Evolutionary conservation across 2,888 invertebrate genomes (phyloP), one percentile per base, ranked within the genome.

Genomic region (Agrochola lota): DNA sequence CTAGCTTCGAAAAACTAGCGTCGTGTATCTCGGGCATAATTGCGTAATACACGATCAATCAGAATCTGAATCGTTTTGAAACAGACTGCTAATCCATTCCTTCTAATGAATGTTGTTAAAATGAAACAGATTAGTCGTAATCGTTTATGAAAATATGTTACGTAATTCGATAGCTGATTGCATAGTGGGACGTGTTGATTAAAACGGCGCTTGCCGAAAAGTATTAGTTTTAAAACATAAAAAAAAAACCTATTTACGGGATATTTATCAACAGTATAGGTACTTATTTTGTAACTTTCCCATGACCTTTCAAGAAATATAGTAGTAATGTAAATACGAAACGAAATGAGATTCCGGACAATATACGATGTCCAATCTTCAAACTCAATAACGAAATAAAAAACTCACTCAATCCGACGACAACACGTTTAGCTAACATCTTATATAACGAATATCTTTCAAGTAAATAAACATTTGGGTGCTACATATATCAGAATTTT

Each of bases 381-480:
- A 35, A 46, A 71, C 35, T 77, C 78, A 83, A 78, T 35, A 35
- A n/a, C 66, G 59, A 68, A 71, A 66, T 74, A 73, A 70, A 84
- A 69, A 77, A 12, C 69, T 60, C 26, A 80, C 59, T 70, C 71
- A 55, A 81, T 73, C 72, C 71, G 60, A n/a, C 43, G 26, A 64
- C 63, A 52, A 73, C 63, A 73, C 26, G 77, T 60, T 77, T 72
- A 46, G n/a, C 71, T 72, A 77, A 87, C 85, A 87, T 82, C 74
- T 71, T 69, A 67, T 78, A 75, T 74, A 68, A 80, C 71, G 74
- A 81, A 84, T 78, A 86, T 88, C 79, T 83, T 85, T 72, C 70
- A 77, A 77, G 68, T 59, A 83, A 87, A 89, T 87, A 90, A 86
- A 90, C 71, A 86, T 81, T 84, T 74, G 73, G 49, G 67, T 70